These are phyloP conservation scores for Zaprionus lachaisei DNA, from an alignment of 1,140 invertebrate species.

Conservation along the genomic window DNA sequence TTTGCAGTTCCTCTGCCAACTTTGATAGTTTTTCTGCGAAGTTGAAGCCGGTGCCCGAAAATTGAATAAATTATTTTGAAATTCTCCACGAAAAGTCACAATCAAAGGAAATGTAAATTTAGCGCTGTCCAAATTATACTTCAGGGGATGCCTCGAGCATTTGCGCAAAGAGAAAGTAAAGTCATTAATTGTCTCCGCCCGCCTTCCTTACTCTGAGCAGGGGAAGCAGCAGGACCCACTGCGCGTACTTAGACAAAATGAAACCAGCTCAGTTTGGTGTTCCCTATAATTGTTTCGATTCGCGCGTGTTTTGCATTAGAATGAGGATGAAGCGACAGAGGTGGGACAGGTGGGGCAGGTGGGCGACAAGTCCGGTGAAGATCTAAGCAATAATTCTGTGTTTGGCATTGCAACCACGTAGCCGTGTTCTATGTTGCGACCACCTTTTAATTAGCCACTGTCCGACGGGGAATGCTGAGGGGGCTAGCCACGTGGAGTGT, in stretches of 20 bases:
- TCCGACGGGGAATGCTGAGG: not conserved
- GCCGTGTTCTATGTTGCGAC: constrained; percentile 31
- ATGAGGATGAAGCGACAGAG: constrained; percentile 21
- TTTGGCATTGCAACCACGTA: constrained; percentile 71
- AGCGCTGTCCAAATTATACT: constrained; percentile 18
- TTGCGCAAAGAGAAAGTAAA: constrained; percentile 53
- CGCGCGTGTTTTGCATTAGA: constrained; percentile 72
- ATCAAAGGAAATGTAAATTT: constrained; percentile 1
- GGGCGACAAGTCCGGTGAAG: not conserved
- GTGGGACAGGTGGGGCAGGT: not conserved
- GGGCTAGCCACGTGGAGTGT: constrained; percentile 5
- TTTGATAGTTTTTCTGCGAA: constrained; percentile 17
- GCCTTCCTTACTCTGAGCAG: too few relatives aligned
- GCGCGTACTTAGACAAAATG: constrained; percentile 40
- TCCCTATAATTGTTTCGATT: constrained; percentile 70
- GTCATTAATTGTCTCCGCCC: constrained; percentile 62
- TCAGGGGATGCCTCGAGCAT: constrained; percentile 38
- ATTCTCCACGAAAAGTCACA: not conserved
- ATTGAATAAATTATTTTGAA: not conserved
- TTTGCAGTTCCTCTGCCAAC: constrained; percentile 15
- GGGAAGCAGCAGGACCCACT: too few relatives aligned
- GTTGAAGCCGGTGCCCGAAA: constrained; percentile 1
- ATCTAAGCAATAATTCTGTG: constrained; percentile 51
- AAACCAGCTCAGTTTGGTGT: constrained; percentile 46
- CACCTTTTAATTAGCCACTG: constrained; percentile 71